These are phyloP conservation scores for Argopecten irradians DNA, from an alignment of 1,140 invertebrate genomes.

Conservation along the genomic window DNA sequence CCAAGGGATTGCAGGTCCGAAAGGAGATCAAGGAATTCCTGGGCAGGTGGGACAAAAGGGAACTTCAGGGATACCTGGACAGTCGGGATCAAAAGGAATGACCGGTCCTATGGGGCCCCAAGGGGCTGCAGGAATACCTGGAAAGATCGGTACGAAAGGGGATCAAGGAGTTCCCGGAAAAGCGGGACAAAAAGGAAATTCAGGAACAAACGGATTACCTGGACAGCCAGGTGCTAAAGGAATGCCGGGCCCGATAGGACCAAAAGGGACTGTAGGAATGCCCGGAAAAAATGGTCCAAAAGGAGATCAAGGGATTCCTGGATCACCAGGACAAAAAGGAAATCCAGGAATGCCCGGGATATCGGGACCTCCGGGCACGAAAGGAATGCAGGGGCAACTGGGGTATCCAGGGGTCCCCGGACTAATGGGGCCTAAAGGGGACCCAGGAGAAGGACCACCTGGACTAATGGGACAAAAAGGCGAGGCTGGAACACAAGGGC, in stretches of 20 bases:
- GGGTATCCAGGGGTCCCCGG: not conserved
- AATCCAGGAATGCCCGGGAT: conserved; percentile 7
- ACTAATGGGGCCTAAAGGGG: conserved; percentile 16
- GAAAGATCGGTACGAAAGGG: conserved; percentile 40
- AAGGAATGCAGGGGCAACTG: not conserved
- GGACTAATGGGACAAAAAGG: conserved; percentile 36
- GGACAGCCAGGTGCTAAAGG: conserved; percentile 39
- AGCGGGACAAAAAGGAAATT: conserved; percentile 29
- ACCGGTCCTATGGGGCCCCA: conserved; percentile 25
- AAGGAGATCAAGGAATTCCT: conserved; percentile 30
- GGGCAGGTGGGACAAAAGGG: conserved; percentile 14
- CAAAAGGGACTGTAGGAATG: conserved; percentile 11
- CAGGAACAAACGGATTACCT: conserved; percentile 1
- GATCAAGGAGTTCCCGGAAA: conserved; percentile 14
- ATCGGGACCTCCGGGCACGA: not conserved
- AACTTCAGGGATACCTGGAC: conserved; percentile 17
- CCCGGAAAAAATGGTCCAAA: not conserved
- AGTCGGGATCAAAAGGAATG: conserved; percentile 12
- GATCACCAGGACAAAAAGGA: not conserved
- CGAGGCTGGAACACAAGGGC: conserved; percentile 30
- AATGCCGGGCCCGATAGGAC: not conserved
- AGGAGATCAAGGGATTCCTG: not conserved
- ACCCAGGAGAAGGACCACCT: not conserved
- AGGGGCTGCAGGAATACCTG: conserved; percentile 29
- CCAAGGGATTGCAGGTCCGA: conserved; percentile 37